Evolutionary conservation across 92 coral and sea anemone species (phyloP), one percentile per base, ranked within the genome.

Genomic region (Palythoa heliodiscus): DNA sequence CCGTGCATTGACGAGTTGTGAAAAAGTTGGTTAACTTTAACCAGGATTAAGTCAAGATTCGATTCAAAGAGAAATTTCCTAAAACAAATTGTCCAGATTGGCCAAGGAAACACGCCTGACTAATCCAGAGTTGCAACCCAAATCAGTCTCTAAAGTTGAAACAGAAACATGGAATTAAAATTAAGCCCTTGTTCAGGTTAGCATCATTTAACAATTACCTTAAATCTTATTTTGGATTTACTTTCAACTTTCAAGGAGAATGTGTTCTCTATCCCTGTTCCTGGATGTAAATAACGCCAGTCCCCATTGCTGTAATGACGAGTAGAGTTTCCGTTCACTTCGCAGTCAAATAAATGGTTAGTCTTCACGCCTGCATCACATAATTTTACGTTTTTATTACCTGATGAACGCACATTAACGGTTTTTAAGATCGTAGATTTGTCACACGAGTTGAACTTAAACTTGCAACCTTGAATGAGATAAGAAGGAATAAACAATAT

Each of bases 221-320:
- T 37, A 10, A 78, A 20, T 3, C 0, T 7, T 9, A 78, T 38
- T 37, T 78, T 78, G 9, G 83, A 19, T 8, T 60, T 60, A 47
- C 83, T 78, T 40, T 29, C 55, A 37, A 2, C 11, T 8, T 19
- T 17, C 20, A 78, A 43, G 15, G 83, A 78, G 17, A 78, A 58
- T 39, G 19, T 78, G 17, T 29, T 11, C 23, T 60, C 37, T 19
- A 37, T 37, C 9, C 7, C 53, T 15, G 83, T 78, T 22, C 70
- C 54, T 17, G 54, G 29, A 5, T 64, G 29, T 19, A 78, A 38
- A 38, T 19, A 9, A 7, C 58, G 55, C 83, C 83, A 78, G 71
- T 37, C 58, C 58, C 83, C 71, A 61, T 61, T 35, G 29, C 2
- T 57, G 71, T 58, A 78, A 37, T 37, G 16, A 17, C n/a, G 83